Evolutionary conservation across 2,797 vertebrate genomes (phyloP), one percentile per base, ranked within the genome.

Genomic region (Serranus cabrilla): DNA sequence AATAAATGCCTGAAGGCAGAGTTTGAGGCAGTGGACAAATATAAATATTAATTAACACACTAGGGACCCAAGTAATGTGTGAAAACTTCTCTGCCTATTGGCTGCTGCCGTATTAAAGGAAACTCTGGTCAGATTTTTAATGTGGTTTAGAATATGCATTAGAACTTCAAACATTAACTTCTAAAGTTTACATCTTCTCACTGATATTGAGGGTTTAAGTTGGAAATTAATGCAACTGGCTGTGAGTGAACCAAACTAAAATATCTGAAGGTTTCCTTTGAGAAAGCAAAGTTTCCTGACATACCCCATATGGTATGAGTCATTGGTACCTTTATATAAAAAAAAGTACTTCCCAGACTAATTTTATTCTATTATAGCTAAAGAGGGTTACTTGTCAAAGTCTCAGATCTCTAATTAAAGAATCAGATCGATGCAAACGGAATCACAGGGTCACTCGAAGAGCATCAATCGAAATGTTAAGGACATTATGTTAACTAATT

Each of bases 31-130:
- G 89, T 95, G 95, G 93, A 94, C 95, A 95, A 94, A 95, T 93
- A 95, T 95, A 95, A 93, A 95, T 95, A 95, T 95, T 95, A 95
- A 95, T 95, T 94, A 95, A 93, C 91, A 92, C 95, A 94, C 94
- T 18, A 86, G 94, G 93, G 95, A 95, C 90, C 63, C 46, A 85
- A 91, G 87, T 83, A 90, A 89, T 84, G 89, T 88, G 73, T 81
- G 82, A 87, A 89, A 91, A 86, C 83, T 82, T 89, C 80, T 92
- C 78, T 88, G 88, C 89, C 87, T 91, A 92, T 93, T 92, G 89
- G 91, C 89, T 91, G 87, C 85, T 84, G 84, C 85, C 77, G 52
- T 90, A 91, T 92, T 92, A 90, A 93, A 93, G 80, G 65, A 85
- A 93, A 89, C 74, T 85, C 81, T 76, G 82, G 92, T 94, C 92